Evolutionary conservation across 2,797 vertebrate genomes (phyloP).

Genomic region (Schizopygopsis pylzovi): DNA sequence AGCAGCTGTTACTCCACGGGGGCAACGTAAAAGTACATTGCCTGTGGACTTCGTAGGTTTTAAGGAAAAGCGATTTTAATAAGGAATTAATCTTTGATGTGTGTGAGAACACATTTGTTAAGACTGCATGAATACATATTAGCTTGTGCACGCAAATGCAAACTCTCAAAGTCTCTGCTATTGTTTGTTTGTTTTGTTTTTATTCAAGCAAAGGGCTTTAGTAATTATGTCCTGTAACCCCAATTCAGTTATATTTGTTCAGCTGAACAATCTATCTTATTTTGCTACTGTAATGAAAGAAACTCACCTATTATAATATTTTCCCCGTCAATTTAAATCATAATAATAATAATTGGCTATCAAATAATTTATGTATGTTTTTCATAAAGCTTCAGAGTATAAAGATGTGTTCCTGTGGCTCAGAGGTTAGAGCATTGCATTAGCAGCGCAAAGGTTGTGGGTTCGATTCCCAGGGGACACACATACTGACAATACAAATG

Average conservation of each 20-base stretch:
- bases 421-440: too few species aligned
- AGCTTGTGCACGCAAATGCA: neutral
- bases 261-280: neutral
- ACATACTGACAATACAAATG: too few species aligned
- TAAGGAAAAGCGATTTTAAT: neutral
- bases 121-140: neutral
- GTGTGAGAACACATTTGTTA: neutral
- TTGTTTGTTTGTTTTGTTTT: constrained; percentile 1
- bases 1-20: constrained; percentile 40
- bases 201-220: neutral
- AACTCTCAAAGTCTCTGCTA: neutral
- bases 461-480: too few species aligned
- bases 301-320: neutral
- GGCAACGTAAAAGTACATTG: too few species aligned
- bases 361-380: neutral
- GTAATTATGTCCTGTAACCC: neutral
- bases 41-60: constrained; percentile 12
- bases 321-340: neutral
- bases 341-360: neutral
- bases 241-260: neutral
- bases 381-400: neutral
- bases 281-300: neutral
- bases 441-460: too few species aligned
- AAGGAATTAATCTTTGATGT: constrained; percentile 4
- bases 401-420: neutral